Evolutionary conservation across 2,888 invertebrate genomes (phyloP).

Genomic region (Aquatica leii): DNA sequence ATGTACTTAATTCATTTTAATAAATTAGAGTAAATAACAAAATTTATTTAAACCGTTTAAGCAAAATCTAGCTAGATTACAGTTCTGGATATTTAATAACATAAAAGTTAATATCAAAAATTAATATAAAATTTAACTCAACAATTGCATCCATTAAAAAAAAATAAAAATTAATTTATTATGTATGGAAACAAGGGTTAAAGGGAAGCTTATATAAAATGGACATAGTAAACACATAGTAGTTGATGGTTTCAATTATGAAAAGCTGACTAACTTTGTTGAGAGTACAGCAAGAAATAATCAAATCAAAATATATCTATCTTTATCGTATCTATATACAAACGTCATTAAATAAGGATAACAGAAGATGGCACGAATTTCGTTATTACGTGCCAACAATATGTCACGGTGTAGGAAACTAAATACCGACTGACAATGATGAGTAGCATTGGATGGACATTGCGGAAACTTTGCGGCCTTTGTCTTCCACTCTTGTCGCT

Average conservation of each 20-base stretch:
- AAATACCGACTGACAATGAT: slow-evolving; percentile 47
- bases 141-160: no score
- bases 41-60: no score
- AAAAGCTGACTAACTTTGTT: slow-evolving; percentile 43
- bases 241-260: slow-evolving; percentile 49
- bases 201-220: slow-evolving; percentile 4
- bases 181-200: background rate
- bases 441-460: slow-evolving; percentile 45
- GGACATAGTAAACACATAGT: slow-evolving; percentile 39
- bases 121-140: no score
- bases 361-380: slow-evolving; percentile 35
- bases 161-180: background rate
- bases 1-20: no score
- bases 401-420: slow-evolving; percentile 46
- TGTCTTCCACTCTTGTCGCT: slow-evolving; percentile 2
- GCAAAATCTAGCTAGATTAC: no score
- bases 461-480: slow-evolving; percentile 40
- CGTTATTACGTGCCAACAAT: slow-evolving; percentile 48
- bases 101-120: no score
- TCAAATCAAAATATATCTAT: slow-evolving; percentile 30
- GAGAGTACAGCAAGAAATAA: slow-evolving; percentile 48
- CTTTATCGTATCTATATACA: slow-evolving; percentile 34
- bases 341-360: slow-evolving; percentile 28
- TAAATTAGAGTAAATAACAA: no score
- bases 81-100: no score